Conservation (phyloP, 1,140 invertebrate species). For the Pachypeltis micranthus region DNA sequence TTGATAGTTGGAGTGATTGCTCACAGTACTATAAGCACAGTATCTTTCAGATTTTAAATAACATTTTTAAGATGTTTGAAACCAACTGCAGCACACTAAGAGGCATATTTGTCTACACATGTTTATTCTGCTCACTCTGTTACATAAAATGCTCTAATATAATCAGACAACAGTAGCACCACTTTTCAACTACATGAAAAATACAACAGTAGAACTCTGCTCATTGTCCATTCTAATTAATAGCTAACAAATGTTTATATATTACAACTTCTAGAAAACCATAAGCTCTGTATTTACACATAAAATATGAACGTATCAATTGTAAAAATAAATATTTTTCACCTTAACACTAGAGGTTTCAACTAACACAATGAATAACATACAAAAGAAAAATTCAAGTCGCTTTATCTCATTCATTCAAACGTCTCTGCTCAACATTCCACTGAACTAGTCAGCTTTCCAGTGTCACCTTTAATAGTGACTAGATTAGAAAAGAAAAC, state of each 20-base stretch:
- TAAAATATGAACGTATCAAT: conserved; percentile 1
- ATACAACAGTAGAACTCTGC: too few species aligned
- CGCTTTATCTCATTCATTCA: background rate
- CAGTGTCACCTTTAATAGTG: background rate
- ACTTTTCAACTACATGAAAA: background rate
- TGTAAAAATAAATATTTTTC: conserved; percentile 5
- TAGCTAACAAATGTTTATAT: too few species aligned
- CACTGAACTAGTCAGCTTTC: background rate
- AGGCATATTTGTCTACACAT: background rate
- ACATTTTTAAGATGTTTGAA: too few species aligned
- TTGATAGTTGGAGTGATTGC: too few species aligned
- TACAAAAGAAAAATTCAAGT: background rate
- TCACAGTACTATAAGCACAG: too few species aligned
- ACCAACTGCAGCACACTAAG: background rate
- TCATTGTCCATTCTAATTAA: too few species aligned
- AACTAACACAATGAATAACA: background rate
- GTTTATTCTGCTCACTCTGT: background rate
- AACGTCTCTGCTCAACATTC: background rate
- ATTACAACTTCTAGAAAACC: background rate
- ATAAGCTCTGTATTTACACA: conserved; percentile 2
- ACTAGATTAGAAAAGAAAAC: background rate
- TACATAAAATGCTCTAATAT: background rate
- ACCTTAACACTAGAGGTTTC: background rate
- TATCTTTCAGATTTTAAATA: too few species aligned
- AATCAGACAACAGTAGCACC: background rate